These are phyloP conservation scores for Sitophilus oryzae DNA, from an alignment of 1,140 invertebrate genomes.

Conservation along the genomic window DNA sequence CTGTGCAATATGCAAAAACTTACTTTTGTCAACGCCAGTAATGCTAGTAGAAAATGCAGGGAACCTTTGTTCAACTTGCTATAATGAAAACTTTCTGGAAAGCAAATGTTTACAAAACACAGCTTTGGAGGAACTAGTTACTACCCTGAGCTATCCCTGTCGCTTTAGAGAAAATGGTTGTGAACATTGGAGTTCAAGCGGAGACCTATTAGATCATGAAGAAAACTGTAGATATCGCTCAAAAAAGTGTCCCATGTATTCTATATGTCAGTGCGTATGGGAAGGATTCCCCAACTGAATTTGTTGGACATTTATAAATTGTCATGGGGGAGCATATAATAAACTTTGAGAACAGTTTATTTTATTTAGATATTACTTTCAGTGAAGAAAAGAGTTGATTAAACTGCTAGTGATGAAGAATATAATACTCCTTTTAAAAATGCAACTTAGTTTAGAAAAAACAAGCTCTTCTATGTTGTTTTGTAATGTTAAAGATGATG, in stretches of 20 bases:
- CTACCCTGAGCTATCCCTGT: conserved; percentile 19
- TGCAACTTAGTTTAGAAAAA: conserved; percentile 18
- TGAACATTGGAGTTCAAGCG: conserved; percentile 15
- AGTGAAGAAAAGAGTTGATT: conserved; percentile 16
- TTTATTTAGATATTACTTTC: conserved; percentile 26
- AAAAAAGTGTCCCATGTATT: conserved; percentile 24
- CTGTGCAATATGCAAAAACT: conserved; percentile 26
- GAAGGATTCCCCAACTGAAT: conserved; percentile 26
- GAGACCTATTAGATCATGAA: conserved; percentile 25
- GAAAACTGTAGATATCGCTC: conserved; percentile 28
- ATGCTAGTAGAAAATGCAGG: conserved; percentile 26
- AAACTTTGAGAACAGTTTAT: conserved; percentile 25
- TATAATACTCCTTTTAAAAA: conserved; percentile 23
- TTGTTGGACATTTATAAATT: conserved; percentile 28
- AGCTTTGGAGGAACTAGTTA: conserved; percentile 18
- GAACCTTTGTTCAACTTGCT: conserved; percentile 22
- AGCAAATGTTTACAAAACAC: conserved; percentile 23
- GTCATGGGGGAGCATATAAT: conserved; percentile 30
- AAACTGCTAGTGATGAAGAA: conserved; percentile 24
- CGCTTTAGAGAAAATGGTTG: conserved; percentile 28
- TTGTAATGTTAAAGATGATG: conserved; percentile 27
- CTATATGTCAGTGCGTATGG: conserved; percentile 24
- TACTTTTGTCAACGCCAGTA: conserved; percentile 23
- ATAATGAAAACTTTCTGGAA: conserved; percentile 19
- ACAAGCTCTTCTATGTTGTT: conserved; percentile 26